These are phyloP conservation scores for Phengaris arion DNA, from an alignment of 2,888 invertebrate genomes.

Conservation along the genomic window DNA sequence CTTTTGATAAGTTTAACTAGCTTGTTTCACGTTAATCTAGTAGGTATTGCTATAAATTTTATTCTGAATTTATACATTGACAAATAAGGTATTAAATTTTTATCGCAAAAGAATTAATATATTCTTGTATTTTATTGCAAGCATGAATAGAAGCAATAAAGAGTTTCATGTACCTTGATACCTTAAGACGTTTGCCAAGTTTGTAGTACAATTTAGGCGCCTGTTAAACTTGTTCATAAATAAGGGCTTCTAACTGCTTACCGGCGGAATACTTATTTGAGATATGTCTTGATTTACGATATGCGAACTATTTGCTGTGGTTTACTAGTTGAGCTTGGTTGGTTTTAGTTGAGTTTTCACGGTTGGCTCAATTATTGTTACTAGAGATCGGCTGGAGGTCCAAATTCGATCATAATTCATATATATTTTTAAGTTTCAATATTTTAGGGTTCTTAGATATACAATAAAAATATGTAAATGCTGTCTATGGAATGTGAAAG, in stretches of 20 bases:
- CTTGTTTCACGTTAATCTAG: too few species aligned
- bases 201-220: constrained; percentile 6
- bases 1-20: too few species aligned
- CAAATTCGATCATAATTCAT: too few species aligned
- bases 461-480: too few species aligned
- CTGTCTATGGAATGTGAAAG: too few species aligned
- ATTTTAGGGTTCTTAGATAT: too few species aligned
- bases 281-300: constrained; percentile 10
- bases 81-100: too few species aligned
- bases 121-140: neutral
- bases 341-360: too few species aligned
- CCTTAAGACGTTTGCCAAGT: constrained; percentile 19
- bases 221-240: constrained; percentile 22
- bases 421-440: too few species aligned
- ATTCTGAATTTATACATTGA: too few species aligned
- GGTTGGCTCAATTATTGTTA: too few species aligned
- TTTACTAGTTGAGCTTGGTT: neutral
- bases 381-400: too few species aligned
- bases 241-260: constrained; percentile 15
- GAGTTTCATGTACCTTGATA: neutral
- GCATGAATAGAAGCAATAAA: neutral
- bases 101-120: neutral
- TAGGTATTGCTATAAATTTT: neutral
- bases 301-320: neutral
- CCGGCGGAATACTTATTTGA: neutral